Evolutionary conservation across 2,113 vertebrate genomes (phyloP), one percentile per base, ranked within the genome.

Genomic region (Bostrychus sinensis): DNA sequence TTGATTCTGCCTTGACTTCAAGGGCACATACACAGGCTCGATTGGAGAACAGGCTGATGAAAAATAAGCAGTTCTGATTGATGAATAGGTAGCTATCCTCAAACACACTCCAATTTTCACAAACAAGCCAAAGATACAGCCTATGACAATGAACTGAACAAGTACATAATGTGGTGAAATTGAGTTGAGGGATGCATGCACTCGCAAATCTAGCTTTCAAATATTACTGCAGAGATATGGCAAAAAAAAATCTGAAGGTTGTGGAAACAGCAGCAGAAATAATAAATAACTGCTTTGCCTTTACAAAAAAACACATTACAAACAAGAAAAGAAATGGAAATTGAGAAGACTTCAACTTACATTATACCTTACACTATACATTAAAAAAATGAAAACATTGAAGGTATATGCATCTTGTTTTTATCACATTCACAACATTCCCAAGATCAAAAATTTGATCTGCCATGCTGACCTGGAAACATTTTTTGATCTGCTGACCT

Each of bases 1-100:
- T 4, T 58, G 38, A 71, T 9, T 41, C 34, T 56, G 46, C 34
- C 62, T 72, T 25, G 42, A 57, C 54, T 57, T 76, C 55, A 73
- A 77, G 54, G 69, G 63, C 26, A 43, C 42, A 43, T 58, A 9
- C 5, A 22, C 5, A 57, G 56, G 64, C 38, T 55, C 55, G 46
- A 58, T 7, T 22, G 37, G 7, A 42, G 42, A 57, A 16, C 61
- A 50, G 2, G 1, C 69, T 38, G 48, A 36, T 54, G 12, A 70
- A 64, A 28, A 64, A 57, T 10, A 58, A 3, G 34, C 56, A 71
- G 39, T 41, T 20, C 64, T 61, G 55, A 45, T 32, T 61, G 55
- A 45, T 32, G 55, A 67, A 51, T 61, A 53, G 34, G 63, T 25
- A 25, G 48, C 58, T 37, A 14, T 36, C 12, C 28, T 9, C 17